Conservation (phyloP, 2,888 invertebrate species). For the Brenthis daphne region DNA sequence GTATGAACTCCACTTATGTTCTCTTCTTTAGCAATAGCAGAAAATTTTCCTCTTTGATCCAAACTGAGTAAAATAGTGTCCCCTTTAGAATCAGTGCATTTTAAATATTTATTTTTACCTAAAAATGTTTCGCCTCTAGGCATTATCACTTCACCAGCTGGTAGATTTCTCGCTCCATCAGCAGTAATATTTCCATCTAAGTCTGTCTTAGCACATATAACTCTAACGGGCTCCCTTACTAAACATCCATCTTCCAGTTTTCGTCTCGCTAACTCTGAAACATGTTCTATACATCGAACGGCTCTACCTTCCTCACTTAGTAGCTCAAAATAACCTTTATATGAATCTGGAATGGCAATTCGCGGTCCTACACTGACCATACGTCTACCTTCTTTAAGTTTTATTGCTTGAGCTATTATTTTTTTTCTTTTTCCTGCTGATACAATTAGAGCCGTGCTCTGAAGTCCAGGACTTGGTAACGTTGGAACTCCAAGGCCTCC, state of each 20-base stretch:
- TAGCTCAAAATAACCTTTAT: conserved; percentile 96
- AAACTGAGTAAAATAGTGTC: conserved; percentile 91
- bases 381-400: conserved; percentile 93
- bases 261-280: conserved; percentile 90
- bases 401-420: conserved; percentile 93
- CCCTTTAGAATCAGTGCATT: conserved; percentile 93
- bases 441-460: conserved; percentile 92
- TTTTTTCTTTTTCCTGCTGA: conserved; percentile 93
- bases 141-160: conserved; percentile 92
- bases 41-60: conserved; percentile 95
- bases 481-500: conserved; percentile 94
- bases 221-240: conserved; percentile 90
- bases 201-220: conserved; percentile 84
- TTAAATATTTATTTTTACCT: conserved; percentile 90
- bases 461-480: conserved; percentile 91
- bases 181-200: conserved; percentile 84
- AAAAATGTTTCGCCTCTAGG: conserved; percentile 87
- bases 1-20: conserved; percentile 97
- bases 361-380: conserved; percentile 91
- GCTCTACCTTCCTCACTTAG: conserved; percentile 96
- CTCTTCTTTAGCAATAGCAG: conserved; percentile 94
- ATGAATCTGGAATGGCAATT: conserved; percentile 94
- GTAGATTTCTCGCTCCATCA: conserved; percentile 87
- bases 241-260: conserved; percentile 89
- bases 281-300: conserved; percentile 94